Evolutionary conservation across 1,140 invertebrate species (phyloP).

Genomic region (Vanessa tameamea): DNA sequence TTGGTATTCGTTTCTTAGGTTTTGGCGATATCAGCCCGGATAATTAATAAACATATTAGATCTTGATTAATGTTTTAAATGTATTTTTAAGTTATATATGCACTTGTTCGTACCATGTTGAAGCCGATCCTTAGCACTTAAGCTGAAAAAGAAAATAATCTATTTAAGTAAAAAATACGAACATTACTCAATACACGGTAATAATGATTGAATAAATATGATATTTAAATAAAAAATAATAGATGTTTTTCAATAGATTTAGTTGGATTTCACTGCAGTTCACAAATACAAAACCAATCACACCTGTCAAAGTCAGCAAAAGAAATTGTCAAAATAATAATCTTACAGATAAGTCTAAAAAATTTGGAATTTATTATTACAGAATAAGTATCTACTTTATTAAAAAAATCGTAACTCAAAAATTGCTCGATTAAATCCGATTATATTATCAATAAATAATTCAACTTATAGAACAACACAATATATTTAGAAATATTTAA

Average conservation of each 20-base stretch:
- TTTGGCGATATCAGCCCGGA: background rate
- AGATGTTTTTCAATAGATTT: slow-evolving; percentile 33
- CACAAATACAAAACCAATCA: slow-evolving; percentile 35
- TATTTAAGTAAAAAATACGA: slow-evolving; percentile 37
- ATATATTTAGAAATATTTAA: no score
- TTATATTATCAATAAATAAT: no score
- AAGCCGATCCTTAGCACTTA: slow-evolving; percentile 30
- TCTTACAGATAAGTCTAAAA: background rate
- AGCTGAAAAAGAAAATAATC: slow-evolving; percentile 49
- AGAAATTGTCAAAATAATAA: slow-evolving; percentile 31
- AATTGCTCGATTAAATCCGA: no score
- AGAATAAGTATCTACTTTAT: no score
- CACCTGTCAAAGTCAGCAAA: slow-evolving; percentile 63
- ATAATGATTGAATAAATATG: background rate
- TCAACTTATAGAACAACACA: no score
- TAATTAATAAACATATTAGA: background rate
- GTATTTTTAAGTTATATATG: background rate
- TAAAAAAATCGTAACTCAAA: no score
- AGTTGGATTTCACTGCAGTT: slow-evolving; percentile 41
- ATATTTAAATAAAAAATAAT: background rate
- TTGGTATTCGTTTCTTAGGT: background rate
- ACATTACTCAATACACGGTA: background rate
- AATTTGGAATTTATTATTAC: no score
- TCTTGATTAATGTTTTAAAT: background rate
- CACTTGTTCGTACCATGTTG: slow-evolving; percentile 52